Conservation (phyloP, 2,797 vertebrate species). For the Peromyscus eremicus region DNA sequence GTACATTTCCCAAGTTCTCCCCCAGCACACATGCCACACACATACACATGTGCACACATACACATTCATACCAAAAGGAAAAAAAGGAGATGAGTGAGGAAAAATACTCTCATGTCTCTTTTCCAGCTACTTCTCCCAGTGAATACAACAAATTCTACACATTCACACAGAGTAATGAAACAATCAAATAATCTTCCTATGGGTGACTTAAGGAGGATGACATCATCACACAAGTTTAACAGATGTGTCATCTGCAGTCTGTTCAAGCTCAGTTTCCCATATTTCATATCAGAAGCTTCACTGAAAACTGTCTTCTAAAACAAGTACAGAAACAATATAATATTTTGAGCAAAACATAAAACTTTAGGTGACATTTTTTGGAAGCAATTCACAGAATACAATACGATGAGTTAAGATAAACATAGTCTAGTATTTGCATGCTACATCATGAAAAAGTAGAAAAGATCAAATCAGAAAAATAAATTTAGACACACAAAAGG, state of each 20-base stretch:
- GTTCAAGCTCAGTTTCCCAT: constrained; percentile 40
- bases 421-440: not conserved
- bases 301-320: constrained; percentile 55
- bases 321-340: constrained; percentile 19
- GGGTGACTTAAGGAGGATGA: not conserved
- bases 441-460: not conserved
- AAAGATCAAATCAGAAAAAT: constrained; percentile 60
- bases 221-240: not conserved
- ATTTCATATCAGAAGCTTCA: not conserved
- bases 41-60: fast-evolving
- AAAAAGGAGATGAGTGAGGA: not conserved
- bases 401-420: constrained; percentile 30
- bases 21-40: not conserved
- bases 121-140: not conserved
- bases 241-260: not conserved
- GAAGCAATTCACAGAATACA: constrained; percentile 33
- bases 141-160: constrained; percentile 40
- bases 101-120: not conserved
- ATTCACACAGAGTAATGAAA: not conserved
- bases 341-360: constrained; percentile 52
- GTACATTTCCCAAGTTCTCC: not conserved
- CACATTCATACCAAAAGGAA: not conserved
- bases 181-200: constrained; percentile 18
- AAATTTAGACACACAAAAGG: not conserved
- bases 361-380: constrained; percentile 14